These are phyloP conservation scores for Gila orcuttii DNA, from an alignment of 2,113 vertebrate genomes.

Conservation along the genomic window DNA sequence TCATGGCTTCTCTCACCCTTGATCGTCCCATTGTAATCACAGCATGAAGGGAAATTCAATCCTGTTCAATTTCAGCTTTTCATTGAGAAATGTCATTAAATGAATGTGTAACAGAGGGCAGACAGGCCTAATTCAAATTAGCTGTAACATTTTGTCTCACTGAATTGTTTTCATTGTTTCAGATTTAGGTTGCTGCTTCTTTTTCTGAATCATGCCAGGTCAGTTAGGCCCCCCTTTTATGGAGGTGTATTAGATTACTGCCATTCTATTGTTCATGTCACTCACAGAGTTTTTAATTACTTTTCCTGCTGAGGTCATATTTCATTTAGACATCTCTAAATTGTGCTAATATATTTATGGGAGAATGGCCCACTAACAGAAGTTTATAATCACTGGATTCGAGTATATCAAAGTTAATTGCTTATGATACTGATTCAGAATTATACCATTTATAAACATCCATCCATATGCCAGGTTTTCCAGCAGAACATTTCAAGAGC, in stretches of 20 bases:
- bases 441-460: neutral
- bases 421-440: neutral
- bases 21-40: slow-evolving; percentile 53
- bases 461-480: too few relatives aligned
- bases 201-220: slow-evolving; percentile 44
- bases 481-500: too few relatives aligned
- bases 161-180: slow-evolving; percentile 46
- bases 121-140: slow-evolving; percentile 23
- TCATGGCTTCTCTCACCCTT: slow-evolving; percentile 38
- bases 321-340: slow-evolving; percentile 36
- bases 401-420: slow-evolving; percentile 10
- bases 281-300: slow-evolving; percentile 48
- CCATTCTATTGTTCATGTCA: slow-evolving; percentile 37
- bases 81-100: slow-evolving; percentile 48
- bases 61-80: slow-evolving; percentile 48
- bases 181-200: slow-evolving; percentile 13
- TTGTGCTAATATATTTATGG: slow-evolving; percentile 25
- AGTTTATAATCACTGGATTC: slow-evolving; percentile 5
- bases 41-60: slow-evolving; percentile 59
- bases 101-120: slow-evolving; percentile 29
- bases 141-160: slow-evolving; percentile 6
- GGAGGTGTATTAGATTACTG: slow-evolving; percentile 25
- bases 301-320: slow-evolving; percentile 32
- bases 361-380: neutral
- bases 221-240: neutral